Conservation (phyloP, 2,888 invertebrate species). For the Agrotis ipsilon region DNA sequence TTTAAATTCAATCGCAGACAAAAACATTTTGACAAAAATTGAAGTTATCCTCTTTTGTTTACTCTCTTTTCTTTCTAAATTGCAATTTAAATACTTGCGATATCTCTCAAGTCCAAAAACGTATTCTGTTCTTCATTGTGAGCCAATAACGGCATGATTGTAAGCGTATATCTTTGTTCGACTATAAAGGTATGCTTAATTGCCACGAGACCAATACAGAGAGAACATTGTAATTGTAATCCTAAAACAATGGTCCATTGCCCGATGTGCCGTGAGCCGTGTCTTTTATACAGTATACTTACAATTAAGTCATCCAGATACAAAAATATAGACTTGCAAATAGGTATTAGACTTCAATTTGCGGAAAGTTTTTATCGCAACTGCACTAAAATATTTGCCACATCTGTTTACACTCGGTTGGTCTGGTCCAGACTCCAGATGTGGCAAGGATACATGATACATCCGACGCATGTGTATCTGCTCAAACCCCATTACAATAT, state of each 20-base stretch:
- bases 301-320: conserved; percentile 11
- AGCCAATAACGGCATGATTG: conserved; percentile 11
- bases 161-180: conserved; percentile 40
- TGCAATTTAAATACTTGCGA: neutral
- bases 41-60: neutral
- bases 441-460: conserved; percentile 32
- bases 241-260: conserved; percentile 48
- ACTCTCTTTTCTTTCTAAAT: neutral
- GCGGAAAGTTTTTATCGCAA: conserved; percentile 20
- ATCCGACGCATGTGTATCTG: conserved; percentile 12
- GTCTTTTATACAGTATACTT: conserved; percentile 29
- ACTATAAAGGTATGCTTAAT: conserved; percentile 47
- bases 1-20: conserved; percentile 46
- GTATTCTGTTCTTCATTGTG: conserved; percentile 2
- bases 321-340: conserved; percentile 15
- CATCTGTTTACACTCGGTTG: conserved; percentile 47
- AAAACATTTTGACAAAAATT: conserved; percentile 3
- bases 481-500: neutral
- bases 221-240: conserved; percentile 26
- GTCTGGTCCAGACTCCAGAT: conserved; percentile 42
- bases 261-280: conserved; percentile 31
- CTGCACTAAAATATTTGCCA: conserved; percentile 12
- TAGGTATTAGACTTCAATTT: neutral
- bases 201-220: conserved; percentile 41
- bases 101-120: neutral